phyloP scores from a whole-genome alignment of 2,797 vertebrate genomes.

The Paramormyrops hopkinsi region DNA sequence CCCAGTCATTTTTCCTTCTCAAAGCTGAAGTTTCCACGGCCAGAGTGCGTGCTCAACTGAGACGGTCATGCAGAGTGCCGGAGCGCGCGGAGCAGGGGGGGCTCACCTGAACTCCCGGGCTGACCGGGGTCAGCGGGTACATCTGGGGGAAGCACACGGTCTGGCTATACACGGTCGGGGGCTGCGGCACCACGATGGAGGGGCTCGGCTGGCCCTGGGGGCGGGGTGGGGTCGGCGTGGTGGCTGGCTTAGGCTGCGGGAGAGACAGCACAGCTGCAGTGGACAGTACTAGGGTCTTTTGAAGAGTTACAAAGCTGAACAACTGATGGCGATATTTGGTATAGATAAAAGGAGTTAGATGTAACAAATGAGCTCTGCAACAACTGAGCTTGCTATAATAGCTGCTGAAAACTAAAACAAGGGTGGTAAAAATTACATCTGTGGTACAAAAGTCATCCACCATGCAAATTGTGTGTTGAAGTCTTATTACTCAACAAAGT shows the following conservation, averaged over 20 bases:
- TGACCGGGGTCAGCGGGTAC: slow-evolving; percentile 92
- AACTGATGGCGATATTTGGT: not conserved
- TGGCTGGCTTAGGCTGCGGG: slow-evolving; percentile 88
- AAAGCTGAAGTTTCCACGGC: not conserved
- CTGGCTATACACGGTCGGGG: slow-evolving; percentile 84
- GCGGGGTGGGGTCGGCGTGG: slow-evolving; percentile 89
- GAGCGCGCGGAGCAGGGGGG: not conserved
- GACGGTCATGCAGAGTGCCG: not conserved
- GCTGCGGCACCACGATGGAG: slow-evolving; percentile 91
- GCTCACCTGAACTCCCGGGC: slow-evolving; percentile 93
- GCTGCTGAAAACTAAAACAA: not conserved
- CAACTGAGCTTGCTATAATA: not conserved
- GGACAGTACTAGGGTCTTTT: not conserved
- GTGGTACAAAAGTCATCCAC: not conserved
- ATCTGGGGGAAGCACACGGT: slow-evolving; percentile 96
- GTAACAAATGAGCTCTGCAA: not conserved
- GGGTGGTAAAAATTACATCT: not conserved
- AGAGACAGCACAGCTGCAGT: slow-evolving; percentile 7
- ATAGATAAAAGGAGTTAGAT: not conserved
- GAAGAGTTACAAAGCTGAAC: not conserved
- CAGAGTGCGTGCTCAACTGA: not conserved
- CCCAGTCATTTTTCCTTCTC: not conserved
- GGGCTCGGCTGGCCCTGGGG: slow-evolving; percentile 96
- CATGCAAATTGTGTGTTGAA: not conserved
- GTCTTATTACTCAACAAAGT: not conserved